Base-by-base conservation (phyloP, 2,113 vertebrate species). In the Varanus salvator region DNA sequence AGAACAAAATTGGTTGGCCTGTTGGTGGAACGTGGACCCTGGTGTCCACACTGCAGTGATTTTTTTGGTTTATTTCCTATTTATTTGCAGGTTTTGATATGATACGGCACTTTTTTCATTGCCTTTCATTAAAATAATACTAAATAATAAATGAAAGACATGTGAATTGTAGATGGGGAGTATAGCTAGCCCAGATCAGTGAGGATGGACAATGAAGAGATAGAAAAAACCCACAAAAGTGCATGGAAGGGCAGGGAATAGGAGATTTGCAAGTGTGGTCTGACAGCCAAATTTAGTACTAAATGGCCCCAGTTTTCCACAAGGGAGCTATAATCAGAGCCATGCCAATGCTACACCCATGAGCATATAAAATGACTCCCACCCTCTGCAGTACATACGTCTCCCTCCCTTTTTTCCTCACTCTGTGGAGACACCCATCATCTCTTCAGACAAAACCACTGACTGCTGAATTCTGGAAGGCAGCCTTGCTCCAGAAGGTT, bases 251-350 rank as follows among this genome's bases (percentile, higher is more conserved):
- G 8, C 19, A 44, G 8, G 60, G 54, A 74, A n/a, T 6, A 14
- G 3, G 27, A 57, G 34, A 31, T 7, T 6, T 31, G 38, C 25
- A 29, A 85, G 52, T 14, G 27, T 21, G 48, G 52, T 60, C 15
- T 54, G 68, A 15, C n/a, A 76, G 15, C 57, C n/a, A 87, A 66
- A 68, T 69, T 44, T 68, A 82, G 31, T 34, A 50, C 52, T 60
- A 80, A 66, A 31, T 66, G 23, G 71, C 9, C 25, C 48, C 4
- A 4, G 2, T 83, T 90, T 52, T 50, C 12, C 19, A 64, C 29
- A 84, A 76, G 48, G 38, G 74, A 90, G 31, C 69, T 80, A 31
- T 76, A 86, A 86, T 87, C 69, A 83, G 71, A 19, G 29, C 2
- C 14, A 44, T 66, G 89, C 50, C 86, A 88, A 72, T 29, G 15